Evolutionary conservation across 2,888 invertebrate genomes (phyloP), one percentile per base, ranked within the genome.

Genomic region (Andrena trimmerana): DNA sequence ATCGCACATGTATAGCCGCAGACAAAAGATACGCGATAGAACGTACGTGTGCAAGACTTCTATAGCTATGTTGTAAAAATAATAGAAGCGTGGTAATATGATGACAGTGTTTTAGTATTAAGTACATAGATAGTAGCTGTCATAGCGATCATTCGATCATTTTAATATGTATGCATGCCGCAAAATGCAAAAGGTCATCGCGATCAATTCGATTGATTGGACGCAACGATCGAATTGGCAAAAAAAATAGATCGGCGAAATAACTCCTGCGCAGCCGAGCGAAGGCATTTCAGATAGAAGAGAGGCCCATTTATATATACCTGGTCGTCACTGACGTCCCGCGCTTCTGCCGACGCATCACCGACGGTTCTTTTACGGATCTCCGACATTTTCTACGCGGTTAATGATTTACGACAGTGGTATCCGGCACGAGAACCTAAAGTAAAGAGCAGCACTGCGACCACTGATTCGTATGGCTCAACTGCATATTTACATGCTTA

Each of bases 241-340:
- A 6, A n/a, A 20, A 20, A 50, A 10, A 27, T 10, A n/a, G 54
- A 24, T 54, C 2, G 10, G 57, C 10, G 8, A 66, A n/a, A 29
- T 52, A 65, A 48, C 8, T 62, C 7, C 57, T 3, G 4, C 1
- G 33, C 0, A 20, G n/a, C 3, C 2, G 20, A 57, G 24, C 0
- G 27, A 8, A 27, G 8, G 7, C 10, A 31, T 16, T 4, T 6
- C 24, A 31, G 31, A 60, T 24, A 57, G 5, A n/a, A 42, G 10
- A 50, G 63, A 62, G 54, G 7, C 24, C 0, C 24, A 65, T 83
- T 86, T 91, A 52, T 20, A 42, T 42, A 24, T 57, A 93, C 94
- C 90, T 94, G 93, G 85, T 92, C 92, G 62, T 94, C 93, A 75
- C 85, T 92, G 88, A 91, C 90, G 88, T 92, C 92, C 86, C 91